Evolutionary conservation across 2,797 vertebrate genomes (phyloP), one percentile per base, ranked within the genome.

Genomic region (Oryzias dopingdopingensis): DNA sequence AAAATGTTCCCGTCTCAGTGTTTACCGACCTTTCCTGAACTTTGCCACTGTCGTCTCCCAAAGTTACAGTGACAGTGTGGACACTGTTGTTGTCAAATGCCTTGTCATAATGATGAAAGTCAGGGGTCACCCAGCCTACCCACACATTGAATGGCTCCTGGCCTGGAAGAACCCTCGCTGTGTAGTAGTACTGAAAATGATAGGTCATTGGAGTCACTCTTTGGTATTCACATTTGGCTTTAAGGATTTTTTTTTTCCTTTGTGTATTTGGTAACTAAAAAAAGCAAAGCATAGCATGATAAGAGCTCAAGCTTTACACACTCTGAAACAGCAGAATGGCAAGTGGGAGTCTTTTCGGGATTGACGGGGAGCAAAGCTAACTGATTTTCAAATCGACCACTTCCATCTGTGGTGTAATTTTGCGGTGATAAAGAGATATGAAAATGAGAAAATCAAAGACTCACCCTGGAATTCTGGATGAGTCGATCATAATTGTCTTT

Each of bases 91-190:
- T 74, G 72, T 98, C 94, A 80, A 98, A 98, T 52, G 76, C 90
- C 49, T 70, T 78, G 46, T 92, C 88, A 3, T 91, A 90, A 14
- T 93, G 94, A 76, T 95, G 93, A 74, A 98, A 98, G 75, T 95
- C 94, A 10, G 95, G 92, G 14, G 96, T 98, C 65, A 97, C 94
- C 96, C 96, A 98, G 65, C 96, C 96, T 3, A 96, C 94, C 96
- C 96, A 98, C 58, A 98, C 93, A 20, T 89, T 94, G 46, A 94
- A 93, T 1, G 94, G 95, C 23, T 97, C 96, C 90, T 98, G 96
- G 50, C 94, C 94, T 49, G 93, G 93, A 65, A 96, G 94, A 79
- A 98, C 93, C 69, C 94, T 92, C 80, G 96, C 94, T 3, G 96
- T 96, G 72, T 95, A 98, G 83, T 95, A 95, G 76, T 96, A 96